These are phyloP conservation scores for Drosophila macrospina DNA, from an alignment of 2,888 invertebrate species.

Conservation along the genomic window DNA sequence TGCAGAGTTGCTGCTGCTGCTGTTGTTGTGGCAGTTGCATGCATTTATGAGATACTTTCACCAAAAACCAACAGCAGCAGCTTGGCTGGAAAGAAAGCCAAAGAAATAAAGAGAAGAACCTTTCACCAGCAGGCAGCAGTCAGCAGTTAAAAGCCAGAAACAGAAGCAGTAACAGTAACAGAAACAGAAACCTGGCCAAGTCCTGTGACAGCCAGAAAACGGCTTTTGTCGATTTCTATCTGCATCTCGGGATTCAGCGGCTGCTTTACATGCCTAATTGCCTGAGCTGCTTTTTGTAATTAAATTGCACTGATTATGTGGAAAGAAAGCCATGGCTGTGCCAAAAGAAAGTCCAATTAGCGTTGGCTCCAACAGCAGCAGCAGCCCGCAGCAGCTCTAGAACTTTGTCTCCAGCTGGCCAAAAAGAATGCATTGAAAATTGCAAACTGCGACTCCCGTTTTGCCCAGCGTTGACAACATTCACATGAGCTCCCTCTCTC, in stretches of 20 bases:
- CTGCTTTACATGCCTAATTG: constrained; percentile 80
- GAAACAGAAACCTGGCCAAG: constrained; percentile 24
- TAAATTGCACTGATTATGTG: constrained; percentile 77
- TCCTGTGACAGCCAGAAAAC: constrained; percentile 50
- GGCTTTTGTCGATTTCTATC: constrained; percentile 56
- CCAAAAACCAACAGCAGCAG: constrained; percentile 54
- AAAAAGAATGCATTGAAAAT: constrained; percentile 26
- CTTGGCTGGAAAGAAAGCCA: constrained; percentile 26
- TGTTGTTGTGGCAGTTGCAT: constrained; percentile 29
- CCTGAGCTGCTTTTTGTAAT: constrained; percentile 64
- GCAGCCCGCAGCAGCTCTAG: constrained; percentile 29
- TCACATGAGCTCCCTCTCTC: constrained; percentile 44
- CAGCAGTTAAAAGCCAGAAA: constrained; percentile 4
- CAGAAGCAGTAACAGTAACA: background rate
- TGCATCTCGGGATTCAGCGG: constrained; percentile 25
- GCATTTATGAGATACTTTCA: constrained; percentile 79
- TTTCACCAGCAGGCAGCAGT: constrained; percentile 38
- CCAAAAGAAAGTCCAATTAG: constrained; percentile 75
- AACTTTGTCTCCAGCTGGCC: constrained; percentile 44
- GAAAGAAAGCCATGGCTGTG: constrained; percentile 52
- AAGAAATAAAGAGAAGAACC: constrained; percentile 33
- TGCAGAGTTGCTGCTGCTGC: constrained; percentile 7
- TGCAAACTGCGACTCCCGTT: constrained; percentile 41
- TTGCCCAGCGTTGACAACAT: constrained; percentile 63
- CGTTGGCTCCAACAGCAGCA: background rate